Conservation (phyloP, 2,888 invertebrate genomes). For the Crioceris asparagi region DNA sequence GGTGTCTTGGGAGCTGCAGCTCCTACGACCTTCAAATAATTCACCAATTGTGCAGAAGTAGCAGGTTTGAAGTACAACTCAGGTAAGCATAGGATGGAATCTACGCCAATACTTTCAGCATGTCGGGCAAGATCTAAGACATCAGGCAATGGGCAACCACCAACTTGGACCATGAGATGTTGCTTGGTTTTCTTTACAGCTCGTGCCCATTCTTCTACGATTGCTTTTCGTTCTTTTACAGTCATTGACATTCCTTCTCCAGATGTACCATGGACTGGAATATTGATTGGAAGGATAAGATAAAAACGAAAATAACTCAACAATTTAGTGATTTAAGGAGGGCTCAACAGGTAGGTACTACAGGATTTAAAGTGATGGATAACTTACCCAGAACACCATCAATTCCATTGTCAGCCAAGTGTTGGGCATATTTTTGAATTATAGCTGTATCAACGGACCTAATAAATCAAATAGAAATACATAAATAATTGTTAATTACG, state of each 20-base stretch:
- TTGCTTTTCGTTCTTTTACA: slow-evolving; percentile 53
- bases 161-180: slow-evolving; percentile 62
- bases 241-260: slow-evolving; percentile 65
- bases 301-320: slow-evolving; percentile 1
- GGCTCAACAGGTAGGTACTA: not conserved
- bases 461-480: slow-evolving; percentile 6
- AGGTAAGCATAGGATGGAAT: slow-evolving; percentile 63
- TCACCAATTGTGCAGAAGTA: slow-evolving; percentile 47
- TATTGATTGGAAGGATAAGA: too few relatives aligned
- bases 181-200: slow-evolving; percentile 44
- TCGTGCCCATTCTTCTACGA: slow-evolving; percentile 54
- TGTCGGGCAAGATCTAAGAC: slow-evolving; percentile 58
- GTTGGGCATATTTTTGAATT: slow-evolving; percentile 52
- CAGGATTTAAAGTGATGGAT: not conserved
- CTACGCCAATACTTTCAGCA: slow-evolving; percentile 51
- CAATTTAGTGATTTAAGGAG: not conserved
- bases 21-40: slow-evolving; percentile 52
- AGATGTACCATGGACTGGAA: slow-evolving; percentile 65
- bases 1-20: slow-evolving; percentile 46
- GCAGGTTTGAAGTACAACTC: slow-evolving; percentile 67
- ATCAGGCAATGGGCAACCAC: slow-evolving; percentile 57
- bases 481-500: too few relatives aligned
- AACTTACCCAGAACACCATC: slow-evolving; percentile 55
- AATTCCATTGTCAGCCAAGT: slow-evolving; percentile 49
- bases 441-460: slow-evolving; percentile 28